Base-by-base conservation (phyloP, 2,888 invertebrate genomes). In the Melolontha melolontha region DNA sequence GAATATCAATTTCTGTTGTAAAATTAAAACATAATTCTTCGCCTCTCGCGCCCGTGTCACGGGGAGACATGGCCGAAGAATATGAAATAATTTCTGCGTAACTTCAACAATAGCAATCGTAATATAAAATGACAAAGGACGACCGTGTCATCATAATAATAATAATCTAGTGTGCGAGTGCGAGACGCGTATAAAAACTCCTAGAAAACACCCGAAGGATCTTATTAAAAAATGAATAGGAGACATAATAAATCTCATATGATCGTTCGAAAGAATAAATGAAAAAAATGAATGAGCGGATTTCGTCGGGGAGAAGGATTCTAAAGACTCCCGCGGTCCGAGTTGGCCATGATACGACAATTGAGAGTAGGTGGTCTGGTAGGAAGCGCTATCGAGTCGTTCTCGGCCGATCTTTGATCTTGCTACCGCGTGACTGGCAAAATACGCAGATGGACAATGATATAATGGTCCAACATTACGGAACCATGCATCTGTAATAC, bases 341-440 rank as follows among this genome's bases (percentile, higher is more conserved):
- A 44, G 29, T 64, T 57, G 65, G 49, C 59, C 68, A 57, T 63
- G 67, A 67, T 67, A 67, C 63, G 67, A 67, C 67, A 67, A 67
- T 67, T 59, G 63, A 67, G 67, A 67, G 67, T 68, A 70, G 74
- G 73, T 74, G 75, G 75, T 74, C 75, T 67, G 67, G 67, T 69
- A 69, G 69, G 67, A 68, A 72, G 71, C 70, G 69, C 70, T 66
- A 71, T 71, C 52, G 69, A 68, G 68, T 67, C 70, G 70, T 64
- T 66, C 66, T 69, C 68, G 69, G 59, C 62, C 68, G 70, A 62
- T 66, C 71, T 73, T 73, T 73, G 73, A 75, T 73, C 73, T 74
- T 65, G 73, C 72, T 74, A 72, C 75, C 73, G 72, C 72, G 73
- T 75, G 75, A 75, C 75, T 74, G 68, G 75, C 74, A 52, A 59